Conservation (phyloP, 1,140 invertebrate species). For the Cecropterus lyciades region DNA sequence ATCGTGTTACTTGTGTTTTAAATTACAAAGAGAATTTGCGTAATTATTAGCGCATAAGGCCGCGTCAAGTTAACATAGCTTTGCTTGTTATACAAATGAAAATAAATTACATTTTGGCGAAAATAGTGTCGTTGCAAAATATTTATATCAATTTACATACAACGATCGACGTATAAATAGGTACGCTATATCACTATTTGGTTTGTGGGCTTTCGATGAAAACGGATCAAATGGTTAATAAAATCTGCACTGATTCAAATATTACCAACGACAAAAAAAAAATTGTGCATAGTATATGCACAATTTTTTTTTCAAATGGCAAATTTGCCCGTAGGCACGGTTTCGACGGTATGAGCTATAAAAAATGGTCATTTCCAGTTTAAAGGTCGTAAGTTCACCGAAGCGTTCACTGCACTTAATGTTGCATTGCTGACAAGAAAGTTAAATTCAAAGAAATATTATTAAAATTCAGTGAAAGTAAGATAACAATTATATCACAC, state of each 20-base stretch:
- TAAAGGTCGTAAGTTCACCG: background rate
- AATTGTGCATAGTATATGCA: too few species aligned
- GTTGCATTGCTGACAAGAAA: background rate
- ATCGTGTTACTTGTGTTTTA: slow-evolving; percentile 17
- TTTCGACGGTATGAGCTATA: too few species aligned
- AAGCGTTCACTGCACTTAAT: background rate
- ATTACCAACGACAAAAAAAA: too few species aligned
- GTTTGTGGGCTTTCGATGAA: too few species aligned
- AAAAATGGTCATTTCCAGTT: background rate
- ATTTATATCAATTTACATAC: background rate
- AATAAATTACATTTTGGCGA: slow-evolving; percentile 5
- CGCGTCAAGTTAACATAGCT: slow-evolving; percentile 1
- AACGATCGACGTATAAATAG: background rate
- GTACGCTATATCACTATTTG: too few species aligned
- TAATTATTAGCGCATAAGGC: slow-evolving; percentile 24
- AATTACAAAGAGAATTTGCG: slow-evolving; percentile 24
- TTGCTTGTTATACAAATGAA: slow-evolving; percentile 11
- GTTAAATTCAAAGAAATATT: background rate
- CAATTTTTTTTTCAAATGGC: background rate
- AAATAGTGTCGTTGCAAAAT: background rate
- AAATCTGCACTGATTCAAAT: too few species aligned
- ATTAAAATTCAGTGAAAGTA: background rate
- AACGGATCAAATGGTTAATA: too few species aligned
- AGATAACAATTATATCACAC: background rate
- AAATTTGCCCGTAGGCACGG: background rate